Base-by-base conservation (phyloP, 2,113 vertebrate species). In the Eidolon helvum region DNA sequence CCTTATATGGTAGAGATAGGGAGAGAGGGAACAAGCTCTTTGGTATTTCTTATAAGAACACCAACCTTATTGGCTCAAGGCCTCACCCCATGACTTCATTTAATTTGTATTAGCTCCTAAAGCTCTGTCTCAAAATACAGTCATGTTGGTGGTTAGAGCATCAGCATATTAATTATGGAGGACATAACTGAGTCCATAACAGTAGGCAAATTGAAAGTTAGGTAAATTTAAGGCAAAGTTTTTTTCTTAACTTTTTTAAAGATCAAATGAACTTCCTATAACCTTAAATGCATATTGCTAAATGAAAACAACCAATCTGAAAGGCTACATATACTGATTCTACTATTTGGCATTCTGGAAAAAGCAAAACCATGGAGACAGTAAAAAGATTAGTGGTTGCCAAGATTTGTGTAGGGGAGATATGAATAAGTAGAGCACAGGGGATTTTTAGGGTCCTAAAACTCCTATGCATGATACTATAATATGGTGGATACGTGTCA, bases 111-210 rank as follows among this genome's bases (percentile, higher is more conserved):
- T 35, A 2, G 5, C 33, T 40, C 33, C 33, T 74, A 69, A 87
- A 53, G 0, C 11, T 4, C n/a, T 16, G 9, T 92, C 11, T 63
- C 30, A 11, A 9, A 50, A 10, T 10, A n/a, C 4, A 28, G 14
- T 43, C n/a, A 61, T 2, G 4, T 24, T 10, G 15, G 11, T 7
- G 1, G 15, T 40, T 55, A 40, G 1, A 6, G 2, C 4, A 69
- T 90, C 48, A 48, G 7, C 10, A 14, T 72, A 30, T 10, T 10
- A 59, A 68, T 90, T 72, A 45, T 4, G 4, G 11, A 21, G 33
- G 15, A 69, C 4, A 5, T 22, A 21, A 6, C 55, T 48, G 16
- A 21, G 24, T 87, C 2, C 0, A 7, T 9, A 8, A 4, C 2
- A 35, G 14, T 38, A 90, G 45, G 43, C 71, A 71, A 15, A 79